Evolutionary conservation across 2,113 vertebrate species (phyloP).

Genomic region (Dicentrarchus labrax): DNA sequence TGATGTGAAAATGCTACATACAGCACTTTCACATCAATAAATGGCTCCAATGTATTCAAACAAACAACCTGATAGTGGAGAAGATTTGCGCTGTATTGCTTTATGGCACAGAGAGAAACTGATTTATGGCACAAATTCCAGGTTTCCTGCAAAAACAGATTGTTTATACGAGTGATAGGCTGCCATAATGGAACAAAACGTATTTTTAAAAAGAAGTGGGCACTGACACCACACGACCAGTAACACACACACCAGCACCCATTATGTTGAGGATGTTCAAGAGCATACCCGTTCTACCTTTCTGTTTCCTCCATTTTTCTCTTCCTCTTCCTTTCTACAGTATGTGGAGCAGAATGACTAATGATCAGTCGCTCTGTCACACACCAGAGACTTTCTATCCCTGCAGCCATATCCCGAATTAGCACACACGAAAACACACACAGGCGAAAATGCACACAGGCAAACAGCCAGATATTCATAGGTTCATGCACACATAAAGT

Average conservation of each 20-base stretch:
- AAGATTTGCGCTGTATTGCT: not conserved
- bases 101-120: not conserved
- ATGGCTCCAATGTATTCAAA: not conserved
- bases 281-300: conserved; percentile 26
- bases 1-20: conserved; percentile 2
- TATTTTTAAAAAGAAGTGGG: no score
- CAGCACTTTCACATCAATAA: conserved; percentile 31
- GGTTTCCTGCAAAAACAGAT: not conserved
- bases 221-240: no score
- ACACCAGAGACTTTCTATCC: conserved; percentile 74
- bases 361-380: conserved; percentile 78
- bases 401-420: conserved; percentile 81
- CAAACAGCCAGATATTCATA: not conserved
- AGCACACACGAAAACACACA: conserved; percentile 60
- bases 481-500: not conserved
- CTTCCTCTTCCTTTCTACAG: conserved; percentile 51
- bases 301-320: conserved; percentile 41
- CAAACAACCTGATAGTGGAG: not conserved
- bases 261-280: no score
- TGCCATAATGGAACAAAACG: no score
- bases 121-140: not conserved
- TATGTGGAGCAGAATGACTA: conserved; percentile 84
- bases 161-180: not conserved
- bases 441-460: conserved; percentile 5
- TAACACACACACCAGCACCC: no score